Base-by-base conservation (phyloP, 2,113 vertebrate species). In the Chelonoidis abingdonii region DNA sequence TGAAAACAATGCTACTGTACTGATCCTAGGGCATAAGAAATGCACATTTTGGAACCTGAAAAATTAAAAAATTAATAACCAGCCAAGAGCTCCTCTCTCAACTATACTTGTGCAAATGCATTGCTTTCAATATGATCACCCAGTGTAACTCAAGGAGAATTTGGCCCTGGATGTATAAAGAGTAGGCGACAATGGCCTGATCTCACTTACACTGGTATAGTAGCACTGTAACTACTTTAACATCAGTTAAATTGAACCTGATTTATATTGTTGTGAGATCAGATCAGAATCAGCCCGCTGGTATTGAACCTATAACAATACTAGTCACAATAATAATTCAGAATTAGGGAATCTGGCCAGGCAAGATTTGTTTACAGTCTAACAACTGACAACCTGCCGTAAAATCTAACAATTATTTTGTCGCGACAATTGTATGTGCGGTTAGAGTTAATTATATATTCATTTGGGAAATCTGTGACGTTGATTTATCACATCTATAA, bases 121-220 rank as follows among this genome's bases (percentile, higher is more conserved):
- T 5, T 1, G 1, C 25, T 44, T 83, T 52, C 10, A 9, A 1
- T 10, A 41, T 54, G 9, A 12, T 57, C 41, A 27, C 29, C 31
- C 72, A 86, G 13, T 72, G 49, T 49, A 14, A 44, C 41, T 86
- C 69, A 24, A 89, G 17, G 17, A 27, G 16, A 83, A 9, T 17
- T 89, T 41, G 41, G 10, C 12, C 41, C 12, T 44, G 38, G 5
- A 27, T 78, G 4, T 44, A 25, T 47, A 78, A 78, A 38, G 72
- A 44, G 22, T 76, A 13, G 24, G 41, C 13, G 6, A 44, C 21
- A 41, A 44, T 47, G 41, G 75, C 41, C 41, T 27, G 41, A 47
- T 78, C 22, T 27, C 11, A 47, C 22, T 76, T 25, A 62, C 1
- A 89, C 9, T 7, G 59, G 4, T 59, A 79, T 80, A 89, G 19